phyloP scores from a whole-genome alignment of 2,113 vertebrate genomes.

The Prolemur simus region DNA sequence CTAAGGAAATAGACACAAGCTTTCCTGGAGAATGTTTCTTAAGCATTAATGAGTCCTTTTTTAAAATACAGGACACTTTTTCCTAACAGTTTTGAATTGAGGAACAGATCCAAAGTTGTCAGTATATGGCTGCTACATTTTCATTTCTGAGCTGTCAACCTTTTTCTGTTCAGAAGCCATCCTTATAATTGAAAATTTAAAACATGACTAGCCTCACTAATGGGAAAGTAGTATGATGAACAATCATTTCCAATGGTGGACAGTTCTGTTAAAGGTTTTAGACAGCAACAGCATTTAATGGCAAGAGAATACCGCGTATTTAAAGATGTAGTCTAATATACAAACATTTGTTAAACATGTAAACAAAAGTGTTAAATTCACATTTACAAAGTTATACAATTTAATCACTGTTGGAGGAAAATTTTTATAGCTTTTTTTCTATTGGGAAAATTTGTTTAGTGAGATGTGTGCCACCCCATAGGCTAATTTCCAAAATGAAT shows the following conservation, averaged over 20 bases:
- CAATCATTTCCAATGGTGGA: not conserved
- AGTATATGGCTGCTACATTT: not conserved
- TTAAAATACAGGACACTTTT: not conserved
- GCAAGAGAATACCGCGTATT: not conserved
- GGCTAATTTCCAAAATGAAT: conserved; percentile 45
- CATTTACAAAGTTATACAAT: conserved; percentile 15
- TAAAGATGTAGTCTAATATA: conserved; percentile 5
- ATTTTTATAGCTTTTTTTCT: conserved; percentile 52
- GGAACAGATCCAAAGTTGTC: not conserved
- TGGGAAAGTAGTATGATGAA: not conserved
- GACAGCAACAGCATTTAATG: conserved; percentile 3
- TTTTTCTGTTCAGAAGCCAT: conserved; percentile 28
- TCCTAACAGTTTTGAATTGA: conserved; percentile 17
- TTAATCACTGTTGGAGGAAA: conserved; percentile 40
- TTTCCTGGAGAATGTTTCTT: not conserved
- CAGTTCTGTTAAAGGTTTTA: conserved; percentile 40
- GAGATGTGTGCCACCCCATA: not conserved
- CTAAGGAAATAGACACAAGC: not conserved
- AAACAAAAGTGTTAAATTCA: conserved; percentile 42
- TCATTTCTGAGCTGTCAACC: conserved; percentile 45
- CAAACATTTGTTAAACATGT: conserved; percentile 33
- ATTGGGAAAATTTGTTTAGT: conserved; percentile 31
- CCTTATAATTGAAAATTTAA: not conserved
- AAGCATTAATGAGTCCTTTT: not conserved
- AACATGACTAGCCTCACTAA: not conserved